These are phyloP conservation scores for Cyanoramphus novaezelandiae DNA, from an alignment of 2,113 vertebrate species.

Conservation along the genomic window DNA sequence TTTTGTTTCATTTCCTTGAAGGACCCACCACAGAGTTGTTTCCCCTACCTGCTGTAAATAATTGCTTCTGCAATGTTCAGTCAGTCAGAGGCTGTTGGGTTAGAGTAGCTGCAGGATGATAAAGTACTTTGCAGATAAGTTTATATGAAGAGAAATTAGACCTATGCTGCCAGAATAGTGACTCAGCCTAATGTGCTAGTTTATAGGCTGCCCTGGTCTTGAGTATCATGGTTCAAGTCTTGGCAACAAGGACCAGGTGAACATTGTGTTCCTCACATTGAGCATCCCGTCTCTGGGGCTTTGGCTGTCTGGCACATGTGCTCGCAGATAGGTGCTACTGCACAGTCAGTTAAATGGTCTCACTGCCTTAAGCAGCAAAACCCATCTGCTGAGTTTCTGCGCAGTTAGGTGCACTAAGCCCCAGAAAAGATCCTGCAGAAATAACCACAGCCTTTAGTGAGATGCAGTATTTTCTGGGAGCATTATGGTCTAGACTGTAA, in stretches of 20 bases:
- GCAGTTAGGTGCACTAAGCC: not conserved
- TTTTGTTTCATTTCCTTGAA: not conserved
- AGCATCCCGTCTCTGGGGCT: conserved; percentile 17
- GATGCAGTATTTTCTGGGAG: not conserved
- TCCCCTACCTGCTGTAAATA: conserved; percentile 28
- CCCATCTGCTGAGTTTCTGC: not conserved
- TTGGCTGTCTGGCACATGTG: not conserved
- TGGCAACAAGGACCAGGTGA: conserved; percentile 38
- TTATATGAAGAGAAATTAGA: conserved; percentile 24
- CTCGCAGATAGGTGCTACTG: not conserved
- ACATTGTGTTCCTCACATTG: conserved; percentile 26
- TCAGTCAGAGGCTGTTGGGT: not conserved
- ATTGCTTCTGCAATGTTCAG: not conserved
- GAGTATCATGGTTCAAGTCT: not conserved
- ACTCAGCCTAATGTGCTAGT: conserved; percentile 46
- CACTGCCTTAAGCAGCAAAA: not conserved
- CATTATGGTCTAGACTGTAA: not conserved
- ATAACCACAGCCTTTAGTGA: not conserved
- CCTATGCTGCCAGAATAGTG: conserved; percentile 31
- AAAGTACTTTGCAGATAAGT: conserved; percentile 24
- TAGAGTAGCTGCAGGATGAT: conserved; percentile 9
- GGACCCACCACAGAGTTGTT: conserved; percentile 28
- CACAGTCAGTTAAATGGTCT: not conserved
- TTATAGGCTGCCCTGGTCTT: conserved; percentile 27
- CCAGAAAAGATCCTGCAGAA: not conserved